phyloP scores from a whole-genome alignment of 2,113 vertebrate genomes.

The Lota lota region DNA sequence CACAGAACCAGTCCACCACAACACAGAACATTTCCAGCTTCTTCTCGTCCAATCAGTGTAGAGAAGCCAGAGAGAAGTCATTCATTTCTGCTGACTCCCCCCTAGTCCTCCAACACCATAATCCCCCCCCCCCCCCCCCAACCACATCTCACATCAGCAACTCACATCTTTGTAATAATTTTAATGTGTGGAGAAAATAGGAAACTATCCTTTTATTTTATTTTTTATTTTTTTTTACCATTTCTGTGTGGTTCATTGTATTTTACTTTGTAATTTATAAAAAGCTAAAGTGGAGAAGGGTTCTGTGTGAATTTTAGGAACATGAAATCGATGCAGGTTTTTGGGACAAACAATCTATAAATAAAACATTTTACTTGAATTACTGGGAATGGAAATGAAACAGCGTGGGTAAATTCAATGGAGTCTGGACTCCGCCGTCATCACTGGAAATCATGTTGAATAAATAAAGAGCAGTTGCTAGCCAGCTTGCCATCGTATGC shows the following conservation, averaged over 20 bases:
- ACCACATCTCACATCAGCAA: constrained; percentile 12
- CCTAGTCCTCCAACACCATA: too few species aligned
- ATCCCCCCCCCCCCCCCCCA: too few species aligned
- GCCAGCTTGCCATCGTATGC: too few species aligned
- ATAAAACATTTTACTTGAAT: constrained; percentile 37
- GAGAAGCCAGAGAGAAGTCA: not conserved
- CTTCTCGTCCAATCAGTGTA: not conserved
- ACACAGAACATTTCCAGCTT: too few species aligned
- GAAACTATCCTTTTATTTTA: not conserved
- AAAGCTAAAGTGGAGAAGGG: constrained; percentile 22
- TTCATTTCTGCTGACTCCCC: not conserved
- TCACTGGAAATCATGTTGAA: too few species aligned
- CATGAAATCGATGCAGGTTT: constrained; percentile 35
- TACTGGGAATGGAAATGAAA: not conserved
- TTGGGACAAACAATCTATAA: constrained; percentile 31
- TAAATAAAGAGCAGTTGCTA: too few species aligned
- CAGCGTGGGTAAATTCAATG: too few species aligned
- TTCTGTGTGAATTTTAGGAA: constrained; percentile 45
- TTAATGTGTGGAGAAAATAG: not conserved
- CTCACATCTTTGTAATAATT: constrained; percentile 33
- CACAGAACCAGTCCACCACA: too few species aligned
- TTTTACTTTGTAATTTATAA: constrained; percentile 73
- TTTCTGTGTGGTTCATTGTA: constrained; percentile 46
- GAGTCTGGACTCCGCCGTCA: too few species aligned
- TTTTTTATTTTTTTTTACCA: constrained; percentile 39